Conservation (phyloP, 2,888 invertebrate species). For the Aphrophora alni region DNA sequence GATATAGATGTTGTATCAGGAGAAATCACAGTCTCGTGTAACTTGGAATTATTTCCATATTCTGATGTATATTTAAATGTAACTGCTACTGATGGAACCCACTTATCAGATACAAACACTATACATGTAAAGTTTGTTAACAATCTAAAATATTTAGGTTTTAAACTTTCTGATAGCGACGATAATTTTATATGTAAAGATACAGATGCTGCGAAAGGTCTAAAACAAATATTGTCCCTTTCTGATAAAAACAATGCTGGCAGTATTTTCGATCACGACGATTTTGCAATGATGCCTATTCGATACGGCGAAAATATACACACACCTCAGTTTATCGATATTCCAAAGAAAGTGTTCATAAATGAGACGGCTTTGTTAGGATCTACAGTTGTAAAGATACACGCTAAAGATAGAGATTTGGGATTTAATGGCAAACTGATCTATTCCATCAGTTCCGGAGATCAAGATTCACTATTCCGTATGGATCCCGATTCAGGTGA, state of each 20-base stretch:
- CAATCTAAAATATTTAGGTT: slow-evolving; percentile 59
- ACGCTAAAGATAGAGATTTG: slow-evolving; percentile 82
- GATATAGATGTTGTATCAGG: slow-evolving; percentile 80
- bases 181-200: slow-evolving; percentile 75
- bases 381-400: slow-evolving; percentile 71
- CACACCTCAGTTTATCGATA: slow-evolving; percentile 82
- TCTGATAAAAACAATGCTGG: slow-evolving; percentile 77
- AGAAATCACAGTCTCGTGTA: slow-evolving; percentile 81
- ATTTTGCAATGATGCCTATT: slow-evolving; percentile 74
- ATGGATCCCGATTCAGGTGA: slow-evolving; percentile 86
- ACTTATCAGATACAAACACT: slow-evolving; percentile 87
- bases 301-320: slow-evolving; percentile 86
- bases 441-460: slow-evolving; percentile 84
- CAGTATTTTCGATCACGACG: slow-evolving; percentile 57
- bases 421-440: slow-evolving; percentile 91
- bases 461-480: slow-evolving; percentile 81
- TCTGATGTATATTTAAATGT: slow-evolving; percentile 77
- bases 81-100: slow-evolving; percentile 90
- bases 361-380: slow-evolving; percentile 84
- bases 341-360: slow-evolving; percentile 79
- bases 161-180: slow-evolving; percentile 61
- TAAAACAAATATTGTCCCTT: slow-evolving; percentile 79
- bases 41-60: slow-evolving; percentile 72
- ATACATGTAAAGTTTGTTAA: slow-evolving; percentile 78
- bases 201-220: slow-evolving; percentile 79